These are phyloP conservation scores for Mormyrus proboscirostris DNA, from an alignment of 2,797 vertebrate species.

Conservation along the genomic window DNA sequence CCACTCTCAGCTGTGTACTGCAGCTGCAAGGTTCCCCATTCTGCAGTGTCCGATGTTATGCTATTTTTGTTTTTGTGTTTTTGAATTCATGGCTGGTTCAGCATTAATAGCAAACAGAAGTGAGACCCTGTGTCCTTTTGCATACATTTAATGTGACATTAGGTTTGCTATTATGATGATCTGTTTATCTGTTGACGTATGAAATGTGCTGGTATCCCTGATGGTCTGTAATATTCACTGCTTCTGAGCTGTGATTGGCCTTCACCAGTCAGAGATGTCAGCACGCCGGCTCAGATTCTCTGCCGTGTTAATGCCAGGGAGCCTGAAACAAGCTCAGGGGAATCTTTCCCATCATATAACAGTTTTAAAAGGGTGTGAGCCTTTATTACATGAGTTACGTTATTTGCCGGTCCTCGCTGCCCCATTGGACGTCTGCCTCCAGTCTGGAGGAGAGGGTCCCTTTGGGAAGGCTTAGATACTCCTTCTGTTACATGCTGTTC, in stretches of 20 bases:
- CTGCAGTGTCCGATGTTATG: background rate
- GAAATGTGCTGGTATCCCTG: background rate
- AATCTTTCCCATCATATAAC: background rate
- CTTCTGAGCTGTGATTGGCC: background rate
- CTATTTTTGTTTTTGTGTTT: background rate
- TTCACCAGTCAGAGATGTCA: background rate
- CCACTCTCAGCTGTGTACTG: background rate
- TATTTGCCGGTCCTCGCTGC: background rate
- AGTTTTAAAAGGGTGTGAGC: background rate
- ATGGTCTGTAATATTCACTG: background rate
- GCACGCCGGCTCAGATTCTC: background rate
- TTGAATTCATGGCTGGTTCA: background rate
- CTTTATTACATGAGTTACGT: background rate
- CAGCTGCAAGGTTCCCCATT: background rate
- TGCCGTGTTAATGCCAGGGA: background rate
- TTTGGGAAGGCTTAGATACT: background rate
- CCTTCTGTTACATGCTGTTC: background rate
- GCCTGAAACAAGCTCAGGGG: background rate
- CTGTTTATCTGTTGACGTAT: background rate
- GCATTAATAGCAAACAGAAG: background rate
- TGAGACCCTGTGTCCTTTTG: background rate
- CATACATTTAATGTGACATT: background rate
- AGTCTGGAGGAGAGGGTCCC: background rate
- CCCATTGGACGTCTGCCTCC: background rate
- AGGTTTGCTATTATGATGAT: background rate